Conservation (phyloP, 1,140 invertebrate species). For the Leptoteleia sp. region DNA sequence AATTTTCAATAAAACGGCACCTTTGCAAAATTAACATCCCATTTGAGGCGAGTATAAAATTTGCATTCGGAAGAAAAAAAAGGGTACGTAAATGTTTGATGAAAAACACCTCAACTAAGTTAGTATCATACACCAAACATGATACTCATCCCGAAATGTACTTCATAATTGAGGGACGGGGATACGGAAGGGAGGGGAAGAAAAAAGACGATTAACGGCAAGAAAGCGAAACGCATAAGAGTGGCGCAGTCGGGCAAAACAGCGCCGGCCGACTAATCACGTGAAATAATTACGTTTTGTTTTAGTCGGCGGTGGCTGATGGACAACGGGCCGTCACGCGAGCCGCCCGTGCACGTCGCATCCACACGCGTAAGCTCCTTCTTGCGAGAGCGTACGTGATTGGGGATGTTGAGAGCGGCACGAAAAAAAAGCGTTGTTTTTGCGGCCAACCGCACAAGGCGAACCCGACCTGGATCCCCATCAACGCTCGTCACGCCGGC, state of each 20-base stretch:
- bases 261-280: slow-evolving; percentile 74
- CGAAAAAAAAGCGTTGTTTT: slow-evolving; percentile 69
- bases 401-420: slow-evolving; percentile 46
- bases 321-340: slow-evolving; percentile 76
- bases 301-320: slow-evolving; percentile 71
- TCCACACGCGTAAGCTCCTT: slow-evolving; percentile 37
- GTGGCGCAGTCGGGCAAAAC: slow-evolving; percentile 22
- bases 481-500: slow-evolving; percentile 77
- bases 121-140: neutral
- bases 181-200: slow-evolving; percentile 25
- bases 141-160: slow-evolving; percentile 16
- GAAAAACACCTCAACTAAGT: no score
- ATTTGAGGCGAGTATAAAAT: no score
- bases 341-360: slow-evolving; percentile 42
- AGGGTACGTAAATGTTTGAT: no score
- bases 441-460: slow-evolving; percentile 76
- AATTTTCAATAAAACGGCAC: no score
- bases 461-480: slow-evolving; percentile 71
- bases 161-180: slow-evolving; percentile 40
- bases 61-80: no score
- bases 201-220: slow-evolving; percentile 32
- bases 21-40: no score
- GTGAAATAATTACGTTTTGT: slow-evolving; percentile 80
- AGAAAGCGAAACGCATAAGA: slow-evolving; percentile 44
- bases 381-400: slow-evolving; percentile 17